A percentile compares a stretch with the other conserved stretches of the same genome.
These are phyloP conservation scores for Micronycteris hirsuta DNA, from an alignment of 2,113 vertebrate genomes.

Conservation along the genomic window DNA sequence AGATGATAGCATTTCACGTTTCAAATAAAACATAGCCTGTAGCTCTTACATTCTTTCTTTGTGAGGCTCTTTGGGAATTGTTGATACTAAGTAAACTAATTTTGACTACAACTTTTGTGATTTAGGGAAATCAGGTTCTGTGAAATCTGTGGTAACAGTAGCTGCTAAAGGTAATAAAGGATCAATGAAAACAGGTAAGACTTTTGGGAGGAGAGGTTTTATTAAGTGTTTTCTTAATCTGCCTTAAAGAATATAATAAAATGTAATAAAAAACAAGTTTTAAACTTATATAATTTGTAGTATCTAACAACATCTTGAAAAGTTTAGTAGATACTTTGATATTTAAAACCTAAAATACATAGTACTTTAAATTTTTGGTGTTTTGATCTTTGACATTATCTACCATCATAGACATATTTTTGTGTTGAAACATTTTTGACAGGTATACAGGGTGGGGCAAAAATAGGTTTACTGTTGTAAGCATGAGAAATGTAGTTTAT, in stretches of 20 bases:
- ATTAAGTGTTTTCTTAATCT: not conserved
- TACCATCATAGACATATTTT: not conserved
- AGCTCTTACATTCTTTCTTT: not conserved
- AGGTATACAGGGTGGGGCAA: not conserved
- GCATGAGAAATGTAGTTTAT: not conserved
- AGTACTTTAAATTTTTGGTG: not conserved
- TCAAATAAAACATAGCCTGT: not conserved
- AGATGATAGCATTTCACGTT: conserved; percentile 3
- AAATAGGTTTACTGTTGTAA: not conserved
- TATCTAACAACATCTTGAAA: not conserved
- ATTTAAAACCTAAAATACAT: conserved; percentile 14
- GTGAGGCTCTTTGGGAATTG: not conserved
- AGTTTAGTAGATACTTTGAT: not conserved
- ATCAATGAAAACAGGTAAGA: conserved; percentile 67
- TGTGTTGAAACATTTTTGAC: not conserved
- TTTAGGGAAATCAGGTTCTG: conserved; percentile 73
- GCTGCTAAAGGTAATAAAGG: conserved; percentile 65
- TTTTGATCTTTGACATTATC: not conserved
- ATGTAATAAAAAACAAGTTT: conserved; percentile 6
- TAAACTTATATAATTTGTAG: conserved; percentile 18
- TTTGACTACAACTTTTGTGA: conserved; percentile 64
- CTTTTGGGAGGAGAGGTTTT: not conserved
- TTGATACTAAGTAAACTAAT: conserved; percentile 38
- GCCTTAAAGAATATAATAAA: not conserved
- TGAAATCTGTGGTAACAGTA: conserved; percentile 58